Percentiles rank a stretch among this genome's conserved stretches.
Evolutionary conservation across 2,888 invertebrate species (phyloP).

Genomic region (Callyntrura guangdongensis): DNA sequence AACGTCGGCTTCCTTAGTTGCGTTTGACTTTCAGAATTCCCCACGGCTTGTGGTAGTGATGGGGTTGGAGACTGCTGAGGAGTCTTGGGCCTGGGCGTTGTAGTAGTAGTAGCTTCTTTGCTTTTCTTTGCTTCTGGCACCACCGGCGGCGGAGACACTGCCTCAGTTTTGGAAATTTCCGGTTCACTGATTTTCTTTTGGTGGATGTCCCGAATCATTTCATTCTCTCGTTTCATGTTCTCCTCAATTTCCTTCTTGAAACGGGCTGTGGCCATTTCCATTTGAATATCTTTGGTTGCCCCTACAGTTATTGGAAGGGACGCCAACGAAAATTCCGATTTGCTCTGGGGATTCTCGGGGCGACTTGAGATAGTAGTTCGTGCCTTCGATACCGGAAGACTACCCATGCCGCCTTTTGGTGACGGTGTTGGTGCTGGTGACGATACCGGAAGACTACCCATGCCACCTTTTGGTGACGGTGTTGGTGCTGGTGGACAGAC

Average conservation of each 20-base stretch:
- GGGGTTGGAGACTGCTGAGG: no score
- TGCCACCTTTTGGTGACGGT: background rate
- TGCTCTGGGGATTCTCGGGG: constrained; percentile 49
- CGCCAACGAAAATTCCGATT: constrained; percentile 3
- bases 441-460: constrained; percentile 12
- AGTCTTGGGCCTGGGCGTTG: background rate
- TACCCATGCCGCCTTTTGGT: background rate
- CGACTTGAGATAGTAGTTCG: constrained; percentile 65
- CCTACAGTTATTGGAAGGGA: constrained; percentile 15
- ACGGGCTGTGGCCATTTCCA: constrained; percentile 83
- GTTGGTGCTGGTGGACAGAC: constrained; percentile 13
- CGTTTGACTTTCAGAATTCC: background rate
- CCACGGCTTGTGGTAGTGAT: background rate
- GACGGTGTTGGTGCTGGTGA: no score
- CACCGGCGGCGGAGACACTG: background rate
- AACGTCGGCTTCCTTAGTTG: constrained; percentile 66
- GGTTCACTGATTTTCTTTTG: constrained; percentile 55
- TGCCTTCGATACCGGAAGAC: constrained; percentile 35
- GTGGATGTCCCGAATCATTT: constrained; percentile 79
- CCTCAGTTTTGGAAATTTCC: background rate
- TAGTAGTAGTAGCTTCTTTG: background rate
- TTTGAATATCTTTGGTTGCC: constrained; percentile 77
- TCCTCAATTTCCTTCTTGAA: constrained; percentile 84
- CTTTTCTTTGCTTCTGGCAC: constrained; percentile 27
- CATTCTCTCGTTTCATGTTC: constrained; percentile 82